These are phyloP conservation scores for Pempheris klunzingeri DNA, from an alignment of 2,797 vertebrate species.

Conservation along the genomic window DNA sequence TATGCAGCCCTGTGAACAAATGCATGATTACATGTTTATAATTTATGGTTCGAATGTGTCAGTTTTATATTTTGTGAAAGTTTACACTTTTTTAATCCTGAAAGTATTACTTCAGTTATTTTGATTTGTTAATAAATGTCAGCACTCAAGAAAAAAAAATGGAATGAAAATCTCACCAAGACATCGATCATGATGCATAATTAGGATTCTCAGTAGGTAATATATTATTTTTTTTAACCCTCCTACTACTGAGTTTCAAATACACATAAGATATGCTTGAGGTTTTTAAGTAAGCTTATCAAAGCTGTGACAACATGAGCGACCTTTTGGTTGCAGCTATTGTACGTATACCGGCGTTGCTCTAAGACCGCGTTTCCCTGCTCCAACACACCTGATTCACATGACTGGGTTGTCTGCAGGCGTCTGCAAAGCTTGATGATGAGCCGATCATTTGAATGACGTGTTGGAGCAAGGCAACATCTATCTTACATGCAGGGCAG, in stretches of 20 bases:
- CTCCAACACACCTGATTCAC: no score
- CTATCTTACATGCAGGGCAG: no score
- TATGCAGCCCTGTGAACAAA: conserved; percentile 87
- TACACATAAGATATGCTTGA: conserved; percentile 49
- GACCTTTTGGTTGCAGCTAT: conserved; percentile 49
- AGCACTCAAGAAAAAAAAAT: conserved; percentile 68
- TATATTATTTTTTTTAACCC: conserved; percentile 68
- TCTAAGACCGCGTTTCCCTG: no score
- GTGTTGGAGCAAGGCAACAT: no score
- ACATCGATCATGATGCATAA: conserved; percentile 67
- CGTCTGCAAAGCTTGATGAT: no score
- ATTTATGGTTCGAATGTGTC: conserved; percentile 85
- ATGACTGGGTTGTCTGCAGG: no score
- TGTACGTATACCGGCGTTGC: conserved; percentile 12
- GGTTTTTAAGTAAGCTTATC: conserved; percentile 71
- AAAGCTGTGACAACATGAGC: conserved; percentile 37
- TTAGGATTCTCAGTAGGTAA: conserved; percentile 73
- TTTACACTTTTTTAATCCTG: conserved; percentile 87
- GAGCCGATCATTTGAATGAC: no score
- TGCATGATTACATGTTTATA: conserved; percentile 86
- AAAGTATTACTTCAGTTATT: conserved; percentile 79
- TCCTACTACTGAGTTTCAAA: conserved; percentile 70
- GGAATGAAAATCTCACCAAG: conserved; percentile 73
- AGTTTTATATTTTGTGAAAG: conserved; percentile 87
- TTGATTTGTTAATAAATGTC: conserved; percentile 80